phyloP scores from a whole-genome alignment of 2,113 vertebrate genomes.

The Halichoeres trimaculatus region DNA sequence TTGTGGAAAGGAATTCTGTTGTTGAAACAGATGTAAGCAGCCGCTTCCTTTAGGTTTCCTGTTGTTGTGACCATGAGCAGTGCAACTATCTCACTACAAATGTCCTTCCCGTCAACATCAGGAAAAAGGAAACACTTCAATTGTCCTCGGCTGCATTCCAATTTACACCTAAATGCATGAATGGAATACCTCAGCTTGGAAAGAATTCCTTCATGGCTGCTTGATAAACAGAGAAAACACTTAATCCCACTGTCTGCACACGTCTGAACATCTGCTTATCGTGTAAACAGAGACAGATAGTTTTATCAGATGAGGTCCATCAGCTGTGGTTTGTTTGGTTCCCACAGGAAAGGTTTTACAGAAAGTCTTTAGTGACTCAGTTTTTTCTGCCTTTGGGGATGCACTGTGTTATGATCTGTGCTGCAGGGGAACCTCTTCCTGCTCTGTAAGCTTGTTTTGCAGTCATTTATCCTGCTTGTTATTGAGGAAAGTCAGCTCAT shows the following conservation, averaged over 20 bases:
- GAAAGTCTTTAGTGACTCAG: slow-evolving; percentile 9
- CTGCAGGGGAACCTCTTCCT: neutral
- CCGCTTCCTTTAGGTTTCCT: slow-evolving; percentile 82
- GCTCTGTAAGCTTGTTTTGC: neutral
- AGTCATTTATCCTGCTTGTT: neutral
- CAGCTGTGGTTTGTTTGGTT: slow-evolving; percentile 34
- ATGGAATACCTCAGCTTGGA: slow-evolving; percentile 54
- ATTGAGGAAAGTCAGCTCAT: neutral
- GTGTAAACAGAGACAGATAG: slow-evolving; percentile 18
- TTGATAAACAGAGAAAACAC: slow-evolving; percentile 7
- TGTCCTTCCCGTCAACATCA: slow-evolving; percentile 59
- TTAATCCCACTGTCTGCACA: slow-evolving; percentile 15
- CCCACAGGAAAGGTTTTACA: slow-evolving; percentile 35
- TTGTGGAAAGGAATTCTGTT: slow-evolving; percentile 57
- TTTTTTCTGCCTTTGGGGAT: slow-evolving; percentile 6
- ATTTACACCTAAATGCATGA: slow-evolving; percentile 34
- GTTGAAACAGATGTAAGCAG: slow-evolving; percentile 59
- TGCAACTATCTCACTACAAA: slow-evolving; percentile 34
- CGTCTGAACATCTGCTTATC: slow-evolving; percentile 21
- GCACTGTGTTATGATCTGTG: slow-evolving; percentile 22
- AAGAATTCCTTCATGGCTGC: slow-evolving; percentile 10
- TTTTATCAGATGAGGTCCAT: slow-evolving; percentile 18
- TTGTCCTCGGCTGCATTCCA: slow-evolving; percentile 47
- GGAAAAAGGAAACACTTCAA: slow-evolving; percentile 76
- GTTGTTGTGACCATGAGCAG: slow-evolving; percentile 69